Percentiles rank a stretch among this genome's conserved stretches.
Conservation (phyloP, 2,113 vertebrate genomes). For the Nibea coibor region DNA sequence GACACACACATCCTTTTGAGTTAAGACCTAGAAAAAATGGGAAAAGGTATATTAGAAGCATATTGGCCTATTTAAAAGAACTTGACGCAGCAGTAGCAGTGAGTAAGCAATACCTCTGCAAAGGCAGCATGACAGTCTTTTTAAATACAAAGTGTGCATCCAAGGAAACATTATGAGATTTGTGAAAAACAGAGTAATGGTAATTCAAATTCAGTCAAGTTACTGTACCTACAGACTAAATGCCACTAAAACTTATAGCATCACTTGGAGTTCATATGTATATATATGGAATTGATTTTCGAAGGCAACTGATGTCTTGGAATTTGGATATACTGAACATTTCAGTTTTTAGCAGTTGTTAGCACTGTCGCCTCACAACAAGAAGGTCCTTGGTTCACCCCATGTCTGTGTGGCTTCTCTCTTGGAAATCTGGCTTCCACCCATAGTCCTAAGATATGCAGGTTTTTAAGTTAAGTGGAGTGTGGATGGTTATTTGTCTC, state of each 20-base stretch:
- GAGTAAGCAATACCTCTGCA: background rate
- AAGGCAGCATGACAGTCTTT: background rate
- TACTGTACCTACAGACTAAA: background rate
- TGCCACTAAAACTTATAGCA: background rate
- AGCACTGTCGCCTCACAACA: too few relatives aligned
- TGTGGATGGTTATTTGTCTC: too few relatives aligned
- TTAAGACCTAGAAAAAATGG: constrained; percentile 76
- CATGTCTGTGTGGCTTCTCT: too few relatives aligned
- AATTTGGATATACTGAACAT: too few relatives aligned
- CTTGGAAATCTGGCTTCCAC: too few relatives aligned
- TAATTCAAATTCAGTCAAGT: too few relatives aligned
- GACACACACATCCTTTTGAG: constrained; percentile 69
- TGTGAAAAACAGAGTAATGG: background rate
- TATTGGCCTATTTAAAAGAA: background rate
- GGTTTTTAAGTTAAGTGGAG: too few relatives aligned
- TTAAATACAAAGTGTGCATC: too few relatives aligned
- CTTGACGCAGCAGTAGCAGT: background rate
- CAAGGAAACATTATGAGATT: background rate
- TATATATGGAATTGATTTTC: background rate
- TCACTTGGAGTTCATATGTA: background rate
- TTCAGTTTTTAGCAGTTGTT: too few relatives aligned
- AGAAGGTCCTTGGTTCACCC: too few relatives aligned
- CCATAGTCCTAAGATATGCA: too few relatives aligned
- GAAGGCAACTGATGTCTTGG: too few relatives aligned
- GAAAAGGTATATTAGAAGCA: background rate